Evolutionary conservation across 1,140 invertebrate genomes (phyloP).

Genomic region (Ostrea edulis): DNA sequence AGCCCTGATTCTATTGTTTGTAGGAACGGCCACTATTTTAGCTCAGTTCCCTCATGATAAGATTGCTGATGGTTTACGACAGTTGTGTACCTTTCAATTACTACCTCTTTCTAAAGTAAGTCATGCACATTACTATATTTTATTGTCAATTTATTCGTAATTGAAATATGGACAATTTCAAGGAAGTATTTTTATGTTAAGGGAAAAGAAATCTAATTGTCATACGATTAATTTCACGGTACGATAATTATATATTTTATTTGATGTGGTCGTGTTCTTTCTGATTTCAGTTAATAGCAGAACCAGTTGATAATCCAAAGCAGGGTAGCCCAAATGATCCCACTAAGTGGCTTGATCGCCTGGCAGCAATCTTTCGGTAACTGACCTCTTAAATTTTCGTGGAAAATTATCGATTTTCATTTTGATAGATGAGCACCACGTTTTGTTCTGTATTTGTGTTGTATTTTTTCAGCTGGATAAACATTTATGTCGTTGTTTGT

Average conservation of each 20-base stretch:
- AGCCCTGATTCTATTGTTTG: constrained; percentile 57
- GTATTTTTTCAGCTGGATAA: neutral
- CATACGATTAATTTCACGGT: too few relatives aligned
- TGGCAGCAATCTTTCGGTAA: constrained; percentile 90
- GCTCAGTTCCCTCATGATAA: constrained; percentile 83
- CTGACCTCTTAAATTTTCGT: neutral
- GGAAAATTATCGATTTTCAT: too few relatives aligned
- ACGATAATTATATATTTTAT: too few relatives aligned
- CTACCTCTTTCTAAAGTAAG: constrained; percentile 73
- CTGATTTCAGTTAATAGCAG: constrained; percentile 70
- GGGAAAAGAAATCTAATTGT: too few relatives aligned
- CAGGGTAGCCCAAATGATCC: constrained; percentile 86
- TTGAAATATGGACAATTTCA: neutral
- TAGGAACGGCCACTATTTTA: constrained; percentile 85
- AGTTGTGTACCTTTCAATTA: constrained; percentile 86
- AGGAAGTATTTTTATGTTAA: neutral
- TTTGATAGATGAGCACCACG: neutral
- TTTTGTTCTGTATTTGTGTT: too few relatives aligned
- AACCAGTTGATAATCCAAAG: constrained; percentile 67
- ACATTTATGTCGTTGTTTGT: constrained; percentile 43
- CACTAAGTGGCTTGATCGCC: constrained; percentile 94
- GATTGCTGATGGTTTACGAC: constrained; percentile 86
- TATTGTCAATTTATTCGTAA: neutral
- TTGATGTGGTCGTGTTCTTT: too few relatives aligned
- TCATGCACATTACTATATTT: neutral